Evolutionary conservation across 2,888 invertebrate genomes (phyloP).

Genomic region (Sphecodes monilicornis): DNA sequence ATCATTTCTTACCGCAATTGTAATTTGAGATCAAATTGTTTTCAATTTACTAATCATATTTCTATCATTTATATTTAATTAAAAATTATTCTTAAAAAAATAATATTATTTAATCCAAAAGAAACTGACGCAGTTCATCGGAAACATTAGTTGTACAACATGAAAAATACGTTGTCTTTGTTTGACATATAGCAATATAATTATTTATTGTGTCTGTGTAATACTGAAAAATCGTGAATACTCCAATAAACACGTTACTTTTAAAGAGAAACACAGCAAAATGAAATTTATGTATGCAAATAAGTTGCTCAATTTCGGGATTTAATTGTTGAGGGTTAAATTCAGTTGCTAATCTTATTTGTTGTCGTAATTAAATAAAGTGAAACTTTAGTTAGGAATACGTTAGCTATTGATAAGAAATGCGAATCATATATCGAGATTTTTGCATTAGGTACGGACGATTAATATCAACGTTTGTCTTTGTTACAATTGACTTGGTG

Average conservation of each 20-base stretch:
- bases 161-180: background rate
- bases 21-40: background rate
- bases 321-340: background rate
- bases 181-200: background rate
- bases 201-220: background rate
- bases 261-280: background rate
- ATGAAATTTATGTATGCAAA: background rate
- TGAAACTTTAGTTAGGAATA: background rate
- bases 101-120: background rate
- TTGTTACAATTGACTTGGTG: background rate
- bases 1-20: background rate
- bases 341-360: background rate
- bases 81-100: background rate
- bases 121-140: no score
- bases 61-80: background rate
- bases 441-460: background rate
- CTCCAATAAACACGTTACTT: background rate
- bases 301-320: background rate
- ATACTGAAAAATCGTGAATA: background rate
- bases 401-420: background rate
- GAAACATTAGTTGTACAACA: background rate
- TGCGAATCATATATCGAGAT: background rate
- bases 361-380: background rate
- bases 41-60: background rate
- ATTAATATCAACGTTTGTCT: background rate